These are phyloP conservation scores for Enteromius thamalakanensis DNA, from an alignment of 2,797 vertebrate genomes.

Conservation along the genomic window DNA sequence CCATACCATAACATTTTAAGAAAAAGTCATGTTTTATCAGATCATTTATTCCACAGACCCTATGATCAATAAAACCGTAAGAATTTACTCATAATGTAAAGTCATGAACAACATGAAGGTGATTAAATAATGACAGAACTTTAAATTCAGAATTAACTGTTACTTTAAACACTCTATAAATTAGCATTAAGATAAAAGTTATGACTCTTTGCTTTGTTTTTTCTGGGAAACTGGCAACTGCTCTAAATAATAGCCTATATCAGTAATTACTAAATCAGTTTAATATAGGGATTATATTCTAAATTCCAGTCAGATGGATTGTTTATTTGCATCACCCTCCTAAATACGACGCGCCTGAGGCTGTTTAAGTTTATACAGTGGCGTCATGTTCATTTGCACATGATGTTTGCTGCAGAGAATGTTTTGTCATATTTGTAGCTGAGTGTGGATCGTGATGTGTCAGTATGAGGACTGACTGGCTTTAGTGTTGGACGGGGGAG, in stretches of 20 bases:
- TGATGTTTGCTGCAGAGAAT: constrained; percentile 27
- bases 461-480: constrained; percentile 7
- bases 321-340: not conserved
- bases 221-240: not conserved
- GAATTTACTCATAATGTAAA: too few relatives aligned
- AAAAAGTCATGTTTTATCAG: not conserved
- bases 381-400: not conserved
- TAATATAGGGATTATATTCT: not conserved
- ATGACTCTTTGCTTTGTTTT: not conserved
- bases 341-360: not conserved
- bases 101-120: not conserved
- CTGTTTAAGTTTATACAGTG: not conserved
- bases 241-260: not conserved
- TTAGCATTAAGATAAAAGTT: not conserved
- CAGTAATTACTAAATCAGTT: not conserved
- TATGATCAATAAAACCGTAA: not conserved
- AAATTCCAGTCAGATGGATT: not conserved
- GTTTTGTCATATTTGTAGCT: constrained; percentile 31
- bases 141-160: not conserved
- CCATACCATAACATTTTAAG: not conserved
- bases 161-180: not conserved
- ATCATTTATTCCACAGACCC: not conserved
- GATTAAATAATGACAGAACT: not conserved
- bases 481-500: constrained; percentile 53
- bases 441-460: constrained; percentile 43